phyloP scores from a whole-genome alignment of 37 sponge, comb jelly and placozoan species.

The Dysidea cf. avara region DNA sequence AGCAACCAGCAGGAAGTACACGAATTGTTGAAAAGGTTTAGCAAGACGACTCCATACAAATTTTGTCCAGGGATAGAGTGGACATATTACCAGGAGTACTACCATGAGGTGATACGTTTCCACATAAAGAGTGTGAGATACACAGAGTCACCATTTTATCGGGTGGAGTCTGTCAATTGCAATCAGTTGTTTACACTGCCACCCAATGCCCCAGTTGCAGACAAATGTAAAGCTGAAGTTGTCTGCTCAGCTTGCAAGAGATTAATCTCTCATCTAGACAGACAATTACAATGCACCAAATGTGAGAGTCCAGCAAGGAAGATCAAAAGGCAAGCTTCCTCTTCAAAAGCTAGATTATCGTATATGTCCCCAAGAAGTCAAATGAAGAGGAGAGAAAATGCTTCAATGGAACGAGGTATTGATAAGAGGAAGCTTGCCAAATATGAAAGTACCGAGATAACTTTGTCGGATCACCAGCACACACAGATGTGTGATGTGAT shows the following conservation, averaged over 20 bases:
- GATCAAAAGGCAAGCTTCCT: background rate
- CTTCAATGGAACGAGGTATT: conserved; percentile 9
- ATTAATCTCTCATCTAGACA: conserved; percentile 12
- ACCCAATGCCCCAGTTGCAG: conserved; percentile 25
- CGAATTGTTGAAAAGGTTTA: background rate
- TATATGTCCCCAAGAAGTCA: conserved; percentile 39
- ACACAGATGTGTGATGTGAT: conserved; percentile 20
- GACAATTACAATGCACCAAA: background rate
- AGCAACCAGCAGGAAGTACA: background rate
- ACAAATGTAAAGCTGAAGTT: conserved; percentile 12
- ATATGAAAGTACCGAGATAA: conserved; percentile 8
- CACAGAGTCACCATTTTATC: conserved; percentile 14
- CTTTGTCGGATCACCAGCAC: conserved; percentile 30
- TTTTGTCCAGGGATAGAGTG: conserved; percentile 42
- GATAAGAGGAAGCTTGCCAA: conserved; percentile 21
- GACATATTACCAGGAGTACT: background rate
- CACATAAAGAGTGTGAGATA: conserved; percentile 30
- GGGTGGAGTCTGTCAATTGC: conserved; percentile 37
- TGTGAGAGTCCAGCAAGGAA: background rate
- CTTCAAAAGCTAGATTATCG: conserved; percentile 17
- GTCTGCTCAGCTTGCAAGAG: conserved; percentile 30
- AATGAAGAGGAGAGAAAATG: conserved; percentile 20
- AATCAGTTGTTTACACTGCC: conserved; percentile 25
- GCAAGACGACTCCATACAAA: conserved; percentile 14
- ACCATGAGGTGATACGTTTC: conserved; percentile 31